Evolutionary conservation across 2,888 invertebrate species (phyloP), one percentile per base, ranked within the genome.

Genomic region (Plebejus anna): DNA sequence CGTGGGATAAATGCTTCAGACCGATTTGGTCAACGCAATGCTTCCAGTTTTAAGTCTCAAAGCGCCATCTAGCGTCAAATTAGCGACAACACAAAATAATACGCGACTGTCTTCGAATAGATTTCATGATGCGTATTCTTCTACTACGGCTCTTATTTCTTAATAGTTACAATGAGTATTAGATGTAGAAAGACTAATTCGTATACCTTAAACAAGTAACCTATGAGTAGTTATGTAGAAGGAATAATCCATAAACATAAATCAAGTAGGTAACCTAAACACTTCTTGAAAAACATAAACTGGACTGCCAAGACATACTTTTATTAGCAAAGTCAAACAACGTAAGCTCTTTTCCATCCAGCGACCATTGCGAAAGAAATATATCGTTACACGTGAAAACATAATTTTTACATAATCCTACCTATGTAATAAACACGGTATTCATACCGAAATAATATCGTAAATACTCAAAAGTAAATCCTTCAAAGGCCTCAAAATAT

Each of bases 1-100:
- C 66, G 66, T 66, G 66, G 66, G 66, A 66, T 66, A 66, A 66
- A 66, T 66, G 32, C 22, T 66, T 13, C 66, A 4, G 32, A 36
- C 66, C 66, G 32, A 66, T 66, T 66, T 66, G 66, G 66, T 66
- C 66, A 66, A 66, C 66, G 66, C 32, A 11, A 66, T 13, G 66
- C 66, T 32, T 13, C 66, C 66, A 66, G 32, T 66, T 32, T 66
- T 32, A 13, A 13, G 22, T 66, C 28, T 32, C 13, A 36, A 36
- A 66, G 32, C 66, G 66, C 32, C 66, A 36, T 66, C 66, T 66
- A 66, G 66, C 66, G 36, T 13, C 36, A 13, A 66, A 66, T 36
- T 32, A 13, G 13, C 13, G 66, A 13, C 66, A 36, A 66, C 66
- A 16, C 13, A 66, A 66, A 4, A 66, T 66, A 22, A 36, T 66